phyloP scores from a whole-genome alignment of 1,140 invertebrate species.

The Zaprionus africanus region DNA sequence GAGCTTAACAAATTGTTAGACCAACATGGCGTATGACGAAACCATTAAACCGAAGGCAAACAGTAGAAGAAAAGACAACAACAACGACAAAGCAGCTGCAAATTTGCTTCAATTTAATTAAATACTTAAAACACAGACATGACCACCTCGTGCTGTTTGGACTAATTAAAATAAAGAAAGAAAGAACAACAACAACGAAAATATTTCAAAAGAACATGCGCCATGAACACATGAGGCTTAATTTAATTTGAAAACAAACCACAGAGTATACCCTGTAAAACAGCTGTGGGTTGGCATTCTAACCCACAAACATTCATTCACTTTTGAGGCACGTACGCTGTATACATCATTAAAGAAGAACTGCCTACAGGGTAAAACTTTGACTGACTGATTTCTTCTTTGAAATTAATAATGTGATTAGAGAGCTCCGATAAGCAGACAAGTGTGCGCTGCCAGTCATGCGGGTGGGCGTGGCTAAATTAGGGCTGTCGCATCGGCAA shows the following conservation, averaged over 20 bases:
- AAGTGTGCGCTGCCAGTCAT: neutral
- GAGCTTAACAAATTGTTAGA: conserved; percentile 36
- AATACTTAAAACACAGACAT: conserved; percentile 65
- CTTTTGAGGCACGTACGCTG: no score
- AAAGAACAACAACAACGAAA: conserved; percentile 40
- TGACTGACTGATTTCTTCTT: neutral
- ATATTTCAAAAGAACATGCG: conserved; percentile 29
- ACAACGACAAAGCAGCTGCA: conserved; percentile 39
- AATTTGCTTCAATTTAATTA: conserved; percentile 76
- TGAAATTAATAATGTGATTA: neutral
- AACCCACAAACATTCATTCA: neutral
- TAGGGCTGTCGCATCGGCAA: neutral
- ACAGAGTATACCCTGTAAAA: conserved; percentile 2
- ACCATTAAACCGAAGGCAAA: conserved; percentile 44
- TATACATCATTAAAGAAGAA: no score
- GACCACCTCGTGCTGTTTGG: conserved; percentile 42
- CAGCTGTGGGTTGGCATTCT: neutral
- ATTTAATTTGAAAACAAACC: conserved; percentile 1
- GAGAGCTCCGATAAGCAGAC: conserved; percentile 5
- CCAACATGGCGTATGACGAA: conserved; percentile 59
- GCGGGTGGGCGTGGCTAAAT: conserved; percentile 1
- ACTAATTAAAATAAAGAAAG: conserved; percentile 62
- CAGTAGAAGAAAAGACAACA: conserved; percentile 30
- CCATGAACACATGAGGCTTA: conserved; percentile 5
- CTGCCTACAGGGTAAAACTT: neutral